Evolutionary conservation across 2,113 vertebrate genomes (phyloP).

Genomic region (Oreotrochilus melanogaster): DNA sequence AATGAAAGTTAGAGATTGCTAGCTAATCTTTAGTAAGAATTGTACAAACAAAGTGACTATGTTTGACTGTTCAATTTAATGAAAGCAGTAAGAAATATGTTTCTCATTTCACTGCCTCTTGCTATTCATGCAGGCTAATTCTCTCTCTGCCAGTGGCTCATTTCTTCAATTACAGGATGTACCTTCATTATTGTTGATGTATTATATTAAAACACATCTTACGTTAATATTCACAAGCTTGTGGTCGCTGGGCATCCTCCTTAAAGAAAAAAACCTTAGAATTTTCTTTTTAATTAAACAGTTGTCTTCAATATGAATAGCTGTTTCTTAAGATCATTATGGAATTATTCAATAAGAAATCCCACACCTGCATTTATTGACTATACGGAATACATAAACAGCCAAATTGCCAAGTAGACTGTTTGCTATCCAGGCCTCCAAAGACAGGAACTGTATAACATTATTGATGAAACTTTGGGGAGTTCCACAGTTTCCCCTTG

Average conservation of each 20-base stretch:
- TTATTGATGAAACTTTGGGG: background rate
- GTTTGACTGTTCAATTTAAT: slow-evolving; percentile 18
- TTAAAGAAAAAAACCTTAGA: background rate
- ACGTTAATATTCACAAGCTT: slow-evolving; percentile 27
- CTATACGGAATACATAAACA: background rate
- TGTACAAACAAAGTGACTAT: background rate
- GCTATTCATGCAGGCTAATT: background rate
- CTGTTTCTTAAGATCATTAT: slow-evolving; percentile 2
- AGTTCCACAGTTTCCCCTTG: background rate
- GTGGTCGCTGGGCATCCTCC: background rate
- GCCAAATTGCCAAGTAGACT: background rate
- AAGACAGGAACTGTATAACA: background rate
- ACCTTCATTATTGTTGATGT: slow-evolving; percentile 15
- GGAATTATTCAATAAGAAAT: background rate
- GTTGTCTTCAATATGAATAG: slow-evolving; percentile 23
- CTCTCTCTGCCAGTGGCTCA: background rate
- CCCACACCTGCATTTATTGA: background rate
- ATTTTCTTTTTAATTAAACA: slow-evolving; percentile 45
- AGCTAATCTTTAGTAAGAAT: background rate
- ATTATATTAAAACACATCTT: slow-evolving; percentile 15
- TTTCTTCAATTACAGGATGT: slow-evolving; percentile 34
- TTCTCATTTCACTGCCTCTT: slow-evolving; percentile 30
- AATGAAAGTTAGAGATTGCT: background rate
- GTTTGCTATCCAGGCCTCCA: background rate
- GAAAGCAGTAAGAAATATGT: slow-evolving; percentile 12